These are phyloP conservation scores for Notoglanidium macrostoma DNA, from an alignment of 2,797 vertebrate species.

Conservation along the genomic window DNA sequence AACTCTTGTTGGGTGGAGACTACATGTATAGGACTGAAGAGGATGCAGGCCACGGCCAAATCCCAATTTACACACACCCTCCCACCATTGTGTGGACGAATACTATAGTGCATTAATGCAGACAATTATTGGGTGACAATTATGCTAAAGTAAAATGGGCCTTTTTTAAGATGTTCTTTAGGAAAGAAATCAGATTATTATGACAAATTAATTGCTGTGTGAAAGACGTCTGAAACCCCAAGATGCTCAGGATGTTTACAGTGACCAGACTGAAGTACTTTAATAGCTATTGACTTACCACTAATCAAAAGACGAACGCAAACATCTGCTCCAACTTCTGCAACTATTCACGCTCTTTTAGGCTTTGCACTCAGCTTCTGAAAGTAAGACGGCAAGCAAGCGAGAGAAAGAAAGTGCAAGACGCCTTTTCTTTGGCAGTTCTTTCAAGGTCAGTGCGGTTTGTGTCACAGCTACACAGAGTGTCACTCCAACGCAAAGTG, in stretches of 20 bases:
- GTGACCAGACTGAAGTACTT: conserved; percentile 29
- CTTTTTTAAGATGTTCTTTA: background rate
- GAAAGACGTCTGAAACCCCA: background rate
- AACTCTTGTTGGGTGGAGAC: conserved; percentile 54
- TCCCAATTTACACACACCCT: conserved; percentile 55
- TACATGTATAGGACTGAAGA: conserved; percentile 41
- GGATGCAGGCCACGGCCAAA: conserved; percentile 46
- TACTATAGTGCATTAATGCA: conserved; percentile 29
- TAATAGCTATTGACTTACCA: conserved; percentile 24
- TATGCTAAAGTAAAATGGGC: background rate
- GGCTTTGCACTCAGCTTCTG: conserved; percentile 18
- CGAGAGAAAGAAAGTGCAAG: conserved; percentile 51
- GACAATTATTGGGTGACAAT: conserved; percentile 34
- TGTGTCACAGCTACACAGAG: conserved; percentile 75
- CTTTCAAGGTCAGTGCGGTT: conserved; percentile 77
- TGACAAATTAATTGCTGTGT: background rate
- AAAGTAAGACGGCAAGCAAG: conserved; percentile 22
- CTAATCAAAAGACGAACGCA: background rate
- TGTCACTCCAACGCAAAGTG: conserved; percentile 79
- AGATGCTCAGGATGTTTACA: conserved; percentile 1
- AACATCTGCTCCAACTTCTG: conserved; percentile 28
- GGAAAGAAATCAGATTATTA: background rate
- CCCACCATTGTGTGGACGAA: conserved; percentile 47
- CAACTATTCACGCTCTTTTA: conserved; percentile 32
- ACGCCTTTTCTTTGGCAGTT: conserved; percentile 68